Evolutionary conservation across 2,113 vertebrate species (phyloP), one percentile per base, ranked within the genome.

Genomic region (Ariopsis seemanni): DNA sequence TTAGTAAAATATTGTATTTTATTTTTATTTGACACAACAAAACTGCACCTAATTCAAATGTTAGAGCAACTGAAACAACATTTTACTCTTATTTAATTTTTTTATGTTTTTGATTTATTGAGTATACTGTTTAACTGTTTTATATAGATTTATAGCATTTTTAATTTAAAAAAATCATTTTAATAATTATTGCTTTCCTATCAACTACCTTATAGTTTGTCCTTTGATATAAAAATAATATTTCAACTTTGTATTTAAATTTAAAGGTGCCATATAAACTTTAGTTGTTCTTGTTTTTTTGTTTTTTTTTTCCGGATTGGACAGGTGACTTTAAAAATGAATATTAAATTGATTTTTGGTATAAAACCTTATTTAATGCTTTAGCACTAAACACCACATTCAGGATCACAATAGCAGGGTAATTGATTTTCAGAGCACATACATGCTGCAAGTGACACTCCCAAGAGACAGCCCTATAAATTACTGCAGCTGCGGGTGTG

Each of bases 401-500:
- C 17, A 30, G 57, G 22, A 65, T 53, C 48, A 78, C 84, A 65
- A 52, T 78, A 63, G 74, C 15, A 86, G 62, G 18, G 75, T 86
- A 86, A 86, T 67, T 79, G 75, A 86, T 86, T 81, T 86, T 79
- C 78, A 55, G 53, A 71, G 63, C 27, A 15, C 82, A 82, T 58
- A 48, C 78, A 86, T 27, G 53, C 75, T n/a, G 75, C 27, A 57
- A 69, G 52, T 79, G 63, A 53, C 53, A 42, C 15, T 86, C 85
- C 74, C 74, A 79, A 15, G 42, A 65, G 74, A 77, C 84, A 20
- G 42, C 22, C 62, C 52, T 55, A 71, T 84, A 69, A 63, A 82
- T 55, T 86, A 60, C 78, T 82, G 85, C 78, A 30, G 22, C 53
- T 60, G 57, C n/a, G 74, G 22, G 60, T 67, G 60, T 52, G 75